Base-by-base conservation (phyloP, 2,113 vertebrate species). In the Chionis minor region DNA sequence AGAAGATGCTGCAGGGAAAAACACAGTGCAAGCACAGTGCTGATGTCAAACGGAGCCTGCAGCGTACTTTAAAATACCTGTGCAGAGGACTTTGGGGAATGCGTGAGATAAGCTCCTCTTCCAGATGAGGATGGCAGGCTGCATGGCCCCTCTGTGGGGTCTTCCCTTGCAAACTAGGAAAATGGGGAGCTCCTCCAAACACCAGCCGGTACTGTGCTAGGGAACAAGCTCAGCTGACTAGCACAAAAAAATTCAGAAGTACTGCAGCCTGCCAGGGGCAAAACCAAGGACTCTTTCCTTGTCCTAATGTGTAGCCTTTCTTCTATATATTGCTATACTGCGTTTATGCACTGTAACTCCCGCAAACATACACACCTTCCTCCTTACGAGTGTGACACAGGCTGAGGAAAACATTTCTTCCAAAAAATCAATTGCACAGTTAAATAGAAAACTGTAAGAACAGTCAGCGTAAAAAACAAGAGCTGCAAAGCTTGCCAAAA, bases 401-500 rank as follows among this genome's bases (percentile, higher is more conserved):
- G 75, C 26, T 28, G 58, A 80, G 51, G 59, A 83, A 69, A 86
- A 85, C 19, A 22, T 30, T 28, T 75, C 71, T 86, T 59, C 51
- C 47, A 49, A 77, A 94, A 86, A 49, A 61, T 40, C 49, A 84
- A 52, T 32, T 4, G 5, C 12, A 28, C 14, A 24, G 38, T 52
- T 2, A 3, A 70, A 51, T 5, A 14, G 23, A 94, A 94, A 90
- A 45, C 30, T n/a, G 44, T 8, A 93, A 47, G 35, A 94, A 75
- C 22, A 84, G 54, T 22, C 65, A 65, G 51, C 47, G 82, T 62
- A 65, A 58, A 70, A 92, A 69, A 40, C 26, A 81, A 58, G 44
- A 85, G 83, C 49, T 26, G 13, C 45, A 75, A 90, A 77, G 47
- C 54, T 73, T 72, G 81, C 56, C 88, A 84, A 56, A 92, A 91